Conservation (phyloP, 1,140 invertebrate genomes). For the Bombus confusus region DNA sequence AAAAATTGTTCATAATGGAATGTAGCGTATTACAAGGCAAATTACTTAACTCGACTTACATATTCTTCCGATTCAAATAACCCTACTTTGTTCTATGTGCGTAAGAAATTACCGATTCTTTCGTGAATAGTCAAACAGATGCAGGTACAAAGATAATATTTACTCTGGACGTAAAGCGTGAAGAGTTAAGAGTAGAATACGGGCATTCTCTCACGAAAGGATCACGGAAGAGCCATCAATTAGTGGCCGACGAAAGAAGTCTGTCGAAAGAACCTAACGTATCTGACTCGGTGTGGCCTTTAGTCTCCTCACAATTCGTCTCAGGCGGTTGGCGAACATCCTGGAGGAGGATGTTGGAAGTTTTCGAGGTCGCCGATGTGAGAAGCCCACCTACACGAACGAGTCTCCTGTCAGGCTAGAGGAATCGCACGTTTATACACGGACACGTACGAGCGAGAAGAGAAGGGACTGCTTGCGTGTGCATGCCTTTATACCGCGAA, state of each 20-base stretch:
- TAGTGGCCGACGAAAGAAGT: neutral
- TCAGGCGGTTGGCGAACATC: constrained; percentile 6
- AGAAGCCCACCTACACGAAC: constrained; percentile 29
- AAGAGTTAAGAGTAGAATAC: neutral
- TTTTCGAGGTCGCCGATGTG: constrained; percentile 36
- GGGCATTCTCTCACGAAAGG: neutral
- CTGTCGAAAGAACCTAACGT: constrained; percentile 16
- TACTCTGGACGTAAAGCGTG: neutral
- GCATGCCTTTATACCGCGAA: neutral
- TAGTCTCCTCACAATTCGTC: constrained; percentile 38
- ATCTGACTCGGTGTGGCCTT: constrained; percentile 43
- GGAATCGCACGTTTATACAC: constrained; percentile 10
- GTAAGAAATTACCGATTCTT: neutral
- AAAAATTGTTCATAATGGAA: no score
- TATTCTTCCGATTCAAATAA: no score
- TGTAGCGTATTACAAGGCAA: no score
- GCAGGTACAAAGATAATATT: neutral
- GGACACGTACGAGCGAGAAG: neutral
- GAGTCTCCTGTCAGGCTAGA: neutral
- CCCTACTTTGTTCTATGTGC: no score
- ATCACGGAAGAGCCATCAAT: neutral
- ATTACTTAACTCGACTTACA: no score
- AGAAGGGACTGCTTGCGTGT: neutral
- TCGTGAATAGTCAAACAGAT: neutral
- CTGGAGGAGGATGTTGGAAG: constrained; percentile 31